Base-by-base conservation (phyloP, 2,888 invertebrate species). In the Odontocolon sp. region DNA sequence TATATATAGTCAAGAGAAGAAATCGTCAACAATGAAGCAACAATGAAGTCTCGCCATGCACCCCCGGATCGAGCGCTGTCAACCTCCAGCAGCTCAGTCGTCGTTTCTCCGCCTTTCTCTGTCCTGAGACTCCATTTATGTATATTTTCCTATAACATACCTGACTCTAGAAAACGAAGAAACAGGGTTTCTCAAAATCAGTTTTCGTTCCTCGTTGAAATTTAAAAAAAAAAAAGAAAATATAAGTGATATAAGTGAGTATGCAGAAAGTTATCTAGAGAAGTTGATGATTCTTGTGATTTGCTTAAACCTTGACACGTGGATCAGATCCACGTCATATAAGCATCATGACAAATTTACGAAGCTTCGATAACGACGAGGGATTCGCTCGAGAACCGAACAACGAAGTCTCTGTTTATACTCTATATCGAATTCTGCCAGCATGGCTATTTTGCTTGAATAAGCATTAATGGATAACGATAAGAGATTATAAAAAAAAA, bases 11-110 rank as follows among this genome's bases (percentile, higher is more conserved):
- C 73, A 67, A 36, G 45, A 81, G 82, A 83, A 84, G 86, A 81
- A 88, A 87, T 87, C 87, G 80, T 82, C 86, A 86, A 88, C 88
- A 89, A 89, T 88, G 87, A 87, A 83, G 77, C 81, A 84, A 88
- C 87, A 86, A 88, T 87, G 83, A 80, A 77, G 67, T 52, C 47
- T 72, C 72, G 57, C 82, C 50, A 77, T 81, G 81, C 86, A 81
- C 85, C 31, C 45, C 42, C 40, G 54, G 23, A 61, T 28, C 63
- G 26, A 33, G 36, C 59, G 33, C 14, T 40, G 28, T 45, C 57
- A 21, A 50, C 52, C 52, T 56, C 56, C 47, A 6, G 66, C 31
- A 31, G 68, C 67, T 61, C 50, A 77, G 76, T 81, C 82, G 74
- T 68, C 77, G 80, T 82, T 80, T 83, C 73, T 80, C 80, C 82